Conservation (phyloP, 30 jellyfish, hydroid and myxozoan species). For the Aurelia sp. region DNA sequence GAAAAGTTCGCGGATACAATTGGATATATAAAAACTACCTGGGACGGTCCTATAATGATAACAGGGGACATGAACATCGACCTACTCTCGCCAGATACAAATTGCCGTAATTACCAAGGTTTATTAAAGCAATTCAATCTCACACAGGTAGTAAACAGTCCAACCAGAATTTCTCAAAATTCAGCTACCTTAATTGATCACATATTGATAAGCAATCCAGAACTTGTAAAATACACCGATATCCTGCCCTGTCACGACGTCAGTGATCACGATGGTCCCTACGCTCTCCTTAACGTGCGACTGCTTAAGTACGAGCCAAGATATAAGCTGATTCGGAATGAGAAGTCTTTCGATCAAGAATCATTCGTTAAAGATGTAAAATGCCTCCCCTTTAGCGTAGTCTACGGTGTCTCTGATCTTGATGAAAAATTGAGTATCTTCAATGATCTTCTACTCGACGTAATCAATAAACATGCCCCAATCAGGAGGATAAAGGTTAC, state of each 20-base stretch:
- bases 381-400: conserved; percentile 24
- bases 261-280: conserved; percentile 21
- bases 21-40: neutral
- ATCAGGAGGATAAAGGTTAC: conserved; percentile 23
- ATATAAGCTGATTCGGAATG: neutral
- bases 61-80: neutral
- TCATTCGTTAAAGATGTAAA: conserved; percentile 1
- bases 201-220: neutral
- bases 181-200: too few species aligned
- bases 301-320: conserved; percentile 8
- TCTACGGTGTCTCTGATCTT: neutral
- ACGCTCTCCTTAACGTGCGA: neutral
- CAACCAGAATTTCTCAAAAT: too few species aligned
- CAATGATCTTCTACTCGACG: too few species aligned
- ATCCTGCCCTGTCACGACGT: conserved; percentile 1
- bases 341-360: neutral
- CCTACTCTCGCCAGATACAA: neutral
- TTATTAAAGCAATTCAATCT: neutral
- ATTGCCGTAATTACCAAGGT: too few species aligned
- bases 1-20: neutral
- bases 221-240: neutral
- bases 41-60: conserved; percentile 10
- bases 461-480: conserved; percentile 37
- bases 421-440: too few species aligned
- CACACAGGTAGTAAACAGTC: neutral